These are phyloP conservation scores for Drosophila yakuba DNA, from an alignment of 1,140 invertebrate species.

Conservation along the genomic window DNA sequence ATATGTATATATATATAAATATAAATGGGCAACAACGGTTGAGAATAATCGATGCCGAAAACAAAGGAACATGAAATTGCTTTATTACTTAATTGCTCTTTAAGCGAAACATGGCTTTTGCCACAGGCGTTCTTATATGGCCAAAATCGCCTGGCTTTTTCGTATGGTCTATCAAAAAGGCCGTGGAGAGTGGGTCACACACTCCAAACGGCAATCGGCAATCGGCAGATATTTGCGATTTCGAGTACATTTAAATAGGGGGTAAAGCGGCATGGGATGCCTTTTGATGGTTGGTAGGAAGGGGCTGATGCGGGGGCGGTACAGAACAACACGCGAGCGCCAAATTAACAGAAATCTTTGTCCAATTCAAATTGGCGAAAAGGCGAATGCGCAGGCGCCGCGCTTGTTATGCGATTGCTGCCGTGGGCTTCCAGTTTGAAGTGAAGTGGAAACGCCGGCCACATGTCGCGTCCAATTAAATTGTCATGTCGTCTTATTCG, in stretches of 20 bases:
- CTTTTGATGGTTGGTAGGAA: background rate
- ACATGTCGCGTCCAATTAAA: constrained; percentile 83
- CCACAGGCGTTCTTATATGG: constrained; percentile 48
- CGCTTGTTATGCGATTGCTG: constrained; percentile 27
- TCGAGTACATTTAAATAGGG: constrained; percentile 67
- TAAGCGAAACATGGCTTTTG: constrained; percentile 62
- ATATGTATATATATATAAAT: background rate
- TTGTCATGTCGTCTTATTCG: constrained; percentile 82
- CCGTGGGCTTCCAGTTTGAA: constrained; percentile 42
- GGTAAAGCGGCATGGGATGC: background rate
- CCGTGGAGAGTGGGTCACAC: constrained; percentile 71
- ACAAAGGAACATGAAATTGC: constrained; percentile 82
- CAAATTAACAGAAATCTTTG: constrained; percentile 76
- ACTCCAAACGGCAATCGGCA: constrained; percentile 6
- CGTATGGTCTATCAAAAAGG: constrained; percentile 37
- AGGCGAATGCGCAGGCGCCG: constrained; percentile 65
- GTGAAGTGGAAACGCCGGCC: constrained; percentile 62
- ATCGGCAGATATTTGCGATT: constrained; percentile 1
- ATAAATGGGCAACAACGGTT: constrained; percentile 29
- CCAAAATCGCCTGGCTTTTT: constrained; percentile 16
- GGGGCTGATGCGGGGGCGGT: constrained; percentile 46
- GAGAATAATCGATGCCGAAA: constrained; percentile 73
- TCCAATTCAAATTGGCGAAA: constrained; percentile 22
- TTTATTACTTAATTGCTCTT: constrained; percentile 83
- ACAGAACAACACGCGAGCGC: constrained; percentile 62